Conservation (phyloP, 2,888 invertebrate genomes). For the Microctonus aethiopoides region DNA sequence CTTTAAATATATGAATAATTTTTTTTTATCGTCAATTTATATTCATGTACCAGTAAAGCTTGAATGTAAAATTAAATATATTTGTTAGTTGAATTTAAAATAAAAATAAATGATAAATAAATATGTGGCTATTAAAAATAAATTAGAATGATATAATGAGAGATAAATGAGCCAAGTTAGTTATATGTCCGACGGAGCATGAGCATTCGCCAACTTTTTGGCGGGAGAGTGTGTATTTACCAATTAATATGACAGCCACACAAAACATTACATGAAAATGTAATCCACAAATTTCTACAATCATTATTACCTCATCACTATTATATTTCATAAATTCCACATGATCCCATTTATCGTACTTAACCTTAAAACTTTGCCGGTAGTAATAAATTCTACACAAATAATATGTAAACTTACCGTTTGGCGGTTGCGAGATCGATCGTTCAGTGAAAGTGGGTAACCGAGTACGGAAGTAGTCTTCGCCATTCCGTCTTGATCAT, state of each 20-base stretch:
- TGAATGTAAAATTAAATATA: too few species aligned
- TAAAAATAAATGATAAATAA: background rate
- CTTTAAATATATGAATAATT: too few species aligned
- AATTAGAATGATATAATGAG: background rate
- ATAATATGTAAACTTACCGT: constrained; percentile 53
- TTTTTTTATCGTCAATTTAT: too few species aligned
- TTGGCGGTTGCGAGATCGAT: constrained; percentile 49
- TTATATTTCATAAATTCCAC: background rate
- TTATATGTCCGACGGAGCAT: constrained; percentile 49
- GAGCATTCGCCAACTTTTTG: constrained; percentile 50
- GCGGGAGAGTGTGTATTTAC: constrained; percentile 48
- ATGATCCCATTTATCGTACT: background rate
- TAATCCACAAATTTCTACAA: background rate
- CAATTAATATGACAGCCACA: constrained; percentile 2
- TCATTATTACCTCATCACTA: background rate
- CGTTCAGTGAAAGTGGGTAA: constrained; percentile 52
- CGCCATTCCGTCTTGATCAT: constrained; percentile 56
- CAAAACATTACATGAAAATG: background rate
- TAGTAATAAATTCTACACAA: background rate
- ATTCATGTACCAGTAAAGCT: too few species aligned
- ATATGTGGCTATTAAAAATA: background rate
- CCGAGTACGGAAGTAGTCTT: constrained; percentile 49
- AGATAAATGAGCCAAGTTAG: background rate
- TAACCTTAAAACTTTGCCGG: background rate
- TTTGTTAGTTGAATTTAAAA: background rate